Base-by-base conservation (phyloP, 2,797 vertebrate genomes). In the Artibeus lituratus region DNA sequence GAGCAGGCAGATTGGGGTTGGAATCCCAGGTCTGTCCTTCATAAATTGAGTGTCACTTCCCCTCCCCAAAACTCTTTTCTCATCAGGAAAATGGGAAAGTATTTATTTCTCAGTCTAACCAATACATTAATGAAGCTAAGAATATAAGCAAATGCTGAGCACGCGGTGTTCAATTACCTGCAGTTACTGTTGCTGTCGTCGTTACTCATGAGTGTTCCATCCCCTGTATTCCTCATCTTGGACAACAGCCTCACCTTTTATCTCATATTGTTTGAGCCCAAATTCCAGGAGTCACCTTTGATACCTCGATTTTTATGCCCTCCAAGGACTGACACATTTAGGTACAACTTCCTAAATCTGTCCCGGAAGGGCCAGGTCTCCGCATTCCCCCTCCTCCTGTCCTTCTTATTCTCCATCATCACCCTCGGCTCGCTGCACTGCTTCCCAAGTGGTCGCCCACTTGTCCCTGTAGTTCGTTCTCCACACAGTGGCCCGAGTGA, bases 341-440 rank as follows among this genome's bases (percentile, higher is more conserved):
- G 32, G 37, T 2, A 0, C 44, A 44, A 26, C 80, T 37, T 69
- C 26, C 49, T 32, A 8, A 22, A 19, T n/a, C 73, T 74, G 29
- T 26, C 35, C 37, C 9, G 2, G 0, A 24, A 2, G 3, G 11
- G 3, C 76, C 21, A 16, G 19, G 42, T n/a, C n/a, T n/a, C 51
- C 1, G 3, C 35, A 10, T 18, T 11, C 12, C 57, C n/a, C 65
- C 6, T 19, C 39, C 44, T 62, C n/a, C 12, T 42, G 29, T 74
- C 65, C 80, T 53, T 29, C 57, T 16, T 10, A 0, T 7, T 49
- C 21, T 18, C 37, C 19, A 22, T 12, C 21, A 5, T 15, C 0
- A 51, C 51, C 32, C 76, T 26, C 5, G 18, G 62, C 22, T 65
- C 37, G 16, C 35, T 35, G 24, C 6, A 2, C 19, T 21, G 51